Evolutionary conservation across 2,113 vertebrate species (phyloP), one percentile per base, ranked within the genome.

Genomic region (Dolichotis patagonum): DNA sequence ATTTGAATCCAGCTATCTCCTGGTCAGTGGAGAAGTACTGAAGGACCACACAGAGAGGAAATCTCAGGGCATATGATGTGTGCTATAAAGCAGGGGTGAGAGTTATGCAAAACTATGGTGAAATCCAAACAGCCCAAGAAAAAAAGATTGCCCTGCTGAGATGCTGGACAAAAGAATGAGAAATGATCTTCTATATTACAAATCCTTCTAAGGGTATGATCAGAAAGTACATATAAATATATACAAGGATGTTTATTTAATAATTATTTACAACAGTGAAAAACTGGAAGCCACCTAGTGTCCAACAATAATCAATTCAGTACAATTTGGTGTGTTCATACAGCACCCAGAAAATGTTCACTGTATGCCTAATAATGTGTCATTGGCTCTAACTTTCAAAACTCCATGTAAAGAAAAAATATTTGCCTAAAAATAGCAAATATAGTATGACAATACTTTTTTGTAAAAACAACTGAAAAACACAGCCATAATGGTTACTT

Each of bases 381-480:
- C 49, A 30, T 38, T 73, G 41, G 30, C 14, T 43, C n/a, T 54
- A 87, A 63, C 62, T 73, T 96, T 94, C 49, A 89, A 88, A 85
- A 83, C 19, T 89, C 38, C 26, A 84, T 67, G 87, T 80, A 88
- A 78, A 95, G 41, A 30, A 67, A 94, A 94, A 96, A 30, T 82
- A 92, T 65, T 41, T 65, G 30, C 41, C 60, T 94, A 58, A 83
- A 96, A 97, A 95, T 43, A 89, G 4, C 83, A 83, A 30, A 11
- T 78, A 65, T 10, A 81, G 54, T 62, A 93, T 41, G 56, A 93
- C 1, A 52, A 54, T 13, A 84, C n/a, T 86, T 95, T 46, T 52
- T 83, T 35, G 30, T 93, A 71, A 90, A 92, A 95, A 89, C 69
- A 88, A 95, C 38, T 73, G 14, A 94, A 86, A 41, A 88, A 92